These are phyloP conservation scores for Anguilla marmorata DNA, from an alignment of 2,797 vertebrate species.

Conservation along the genomic window DNA sequence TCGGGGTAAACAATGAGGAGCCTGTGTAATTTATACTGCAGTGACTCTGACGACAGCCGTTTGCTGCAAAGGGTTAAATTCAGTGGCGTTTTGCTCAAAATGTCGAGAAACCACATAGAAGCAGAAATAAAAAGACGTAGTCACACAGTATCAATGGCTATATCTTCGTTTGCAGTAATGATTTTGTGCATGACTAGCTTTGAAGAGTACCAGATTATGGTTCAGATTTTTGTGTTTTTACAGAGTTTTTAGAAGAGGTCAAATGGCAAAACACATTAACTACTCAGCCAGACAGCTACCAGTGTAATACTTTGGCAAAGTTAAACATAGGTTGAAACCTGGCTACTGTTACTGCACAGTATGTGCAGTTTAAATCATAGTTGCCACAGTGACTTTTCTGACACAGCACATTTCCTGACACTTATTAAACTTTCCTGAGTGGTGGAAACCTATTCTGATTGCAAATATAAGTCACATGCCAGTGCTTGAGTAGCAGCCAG, in stretches of 20 bases:
- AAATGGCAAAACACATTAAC: constrained; percentile 38
- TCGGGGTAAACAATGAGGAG: constrained; percentile 20
- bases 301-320: not conserved
- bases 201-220: not conserved
- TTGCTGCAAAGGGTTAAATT: constrained; percentile 39
- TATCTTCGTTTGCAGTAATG: not conserved
- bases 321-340: constrained; percentile 12
- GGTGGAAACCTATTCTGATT: constrained; percentile 11
- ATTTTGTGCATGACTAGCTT: not conserved
- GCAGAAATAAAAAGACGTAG: constrained; percentile 21
- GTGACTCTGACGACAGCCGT: constrained; percentile 18
- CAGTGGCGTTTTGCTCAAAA: constrained; percentile 29
- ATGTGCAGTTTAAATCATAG: constrained; percentile 3
- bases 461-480: constrained; percentile 18
- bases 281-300: constrained; percentile 17
- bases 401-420: constrained; percentile 2
- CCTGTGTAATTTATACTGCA: constrained; percentile 23
- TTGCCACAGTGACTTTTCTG: not conserved
- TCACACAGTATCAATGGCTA: not conserved
- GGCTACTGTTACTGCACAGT: constrained; percentile 1
- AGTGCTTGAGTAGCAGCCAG: constrained; percentile 23
- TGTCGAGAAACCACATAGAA: constrained; percentile 35
- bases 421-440: constrained; percentile 6
- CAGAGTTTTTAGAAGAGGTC: constrained; percentile 21
- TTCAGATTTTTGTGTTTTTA: constrained; percentile 28